Conservation (phyloP, 1,140 invertebrate species). For the Pogonognathellus flavescens region DNA sequence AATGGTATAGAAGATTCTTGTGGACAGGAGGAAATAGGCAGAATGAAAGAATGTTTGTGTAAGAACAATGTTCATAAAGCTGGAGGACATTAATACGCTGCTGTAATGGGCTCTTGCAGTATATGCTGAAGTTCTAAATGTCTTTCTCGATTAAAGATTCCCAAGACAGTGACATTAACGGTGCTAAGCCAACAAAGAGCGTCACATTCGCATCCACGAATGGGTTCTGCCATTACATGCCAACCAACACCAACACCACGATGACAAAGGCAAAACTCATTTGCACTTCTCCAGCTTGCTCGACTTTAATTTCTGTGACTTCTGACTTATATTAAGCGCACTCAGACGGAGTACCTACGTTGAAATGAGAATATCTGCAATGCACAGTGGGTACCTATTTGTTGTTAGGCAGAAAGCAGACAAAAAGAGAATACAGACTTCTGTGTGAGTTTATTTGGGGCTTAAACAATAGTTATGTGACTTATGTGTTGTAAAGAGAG, state of each 20-base stretch:
- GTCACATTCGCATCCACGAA: slow-evolving; percentile 1
- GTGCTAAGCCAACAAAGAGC: slow-evolving; percentile 30
- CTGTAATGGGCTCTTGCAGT: slow-evolving; percentile 31
- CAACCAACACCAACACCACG: background rate
- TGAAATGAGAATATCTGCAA: background rate
- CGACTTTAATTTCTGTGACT: background rate
- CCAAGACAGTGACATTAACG: slow-evolving; percentile 31
- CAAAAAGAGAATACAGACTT: no score
- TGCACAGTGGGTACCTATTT: background rate
- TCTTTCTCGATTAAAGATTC: slow-evolving; percentile 30
- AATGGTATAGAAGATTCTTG: no score
- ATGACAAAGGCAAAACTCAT: slow-evolving; percentile 39
- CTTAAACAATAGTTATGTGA: no score
- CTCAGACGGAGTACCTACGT: background rate
- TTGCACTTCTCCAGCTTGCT: background rate
- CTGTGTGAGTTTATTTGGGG: no score
- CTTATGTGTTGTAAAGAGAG: no score
- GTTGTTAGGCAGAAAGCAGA: no score
- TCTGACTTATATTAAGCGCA: background rate
- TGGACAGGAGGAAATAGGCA: background rate
- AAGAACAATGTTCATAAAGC: background rate
- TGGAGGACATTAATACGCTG: slow-evolving; percentile 35
- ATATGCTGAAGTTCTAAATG: background rate
- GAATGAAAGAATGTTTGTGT: no score
- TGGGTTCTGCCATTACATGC: background rate